Evolutionary conservation across 2,888 invertebrate species (phyloP).

Genomic region (Rapana venosa): DNA sequence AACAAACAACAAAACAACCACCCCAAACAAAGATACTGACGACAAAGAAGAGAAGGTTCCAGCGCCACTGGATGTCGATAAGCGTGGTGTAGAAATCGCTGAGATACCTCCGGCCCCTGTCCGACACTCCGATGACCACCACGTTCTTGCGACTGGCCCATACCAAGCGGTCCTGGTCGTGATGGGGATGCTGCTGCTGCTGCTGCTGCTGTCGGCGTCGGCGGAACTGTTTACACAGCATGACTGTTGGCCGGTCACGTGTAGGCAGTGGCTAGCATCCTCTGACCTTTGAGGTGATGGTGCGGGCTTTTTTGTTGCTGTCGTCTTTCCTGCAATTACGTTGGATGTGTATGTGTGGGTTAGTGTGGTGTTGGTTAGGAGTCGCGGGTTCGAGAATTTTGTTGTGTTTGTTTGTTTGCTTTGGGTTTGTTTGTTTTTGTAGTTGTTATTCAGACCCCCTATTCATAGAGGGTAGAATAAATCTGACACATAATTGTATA

Average conservation of each 20-base stretch:
- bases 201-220: background rate
- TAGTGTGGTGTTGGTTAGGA: background rate
- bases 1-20: too few species aligned
- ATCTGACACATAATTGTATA: background rate
- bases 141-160: conserved; percentile 83
- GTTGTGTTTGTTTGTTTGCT: too few species aligned
- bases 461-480: background rate
- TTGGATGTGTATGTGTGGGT: background rate
- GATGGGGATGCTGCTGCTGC: background rate
- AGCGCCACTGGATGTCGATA: conserved; percentile 93
- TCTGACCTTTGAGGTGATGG: background rate
- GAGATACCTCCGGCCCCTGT: conserved; percentile 82
- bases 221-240: conserved; percentile 20
- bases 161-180: conserved; percentile 36
- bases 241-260: background rate
- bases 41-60: conserved; percentile 91
- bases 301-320: background rate
- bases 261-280: too few species aligned
- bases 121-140: conserved; percentile 93
- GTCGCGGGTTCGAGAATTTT: too few species aligned
- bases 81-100: conserved; percentile 94
- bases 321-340: background rate
- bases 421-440: too few species aligned
- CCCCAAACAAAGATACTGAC: conserved; percentile 6
- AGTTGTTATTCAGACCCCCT: too few species aligned